These are phyloP conservation scores for Merluccius polli DNA, from an alignment of 2,797 vertebrate species.

Conservation along the genomic window DNA sequence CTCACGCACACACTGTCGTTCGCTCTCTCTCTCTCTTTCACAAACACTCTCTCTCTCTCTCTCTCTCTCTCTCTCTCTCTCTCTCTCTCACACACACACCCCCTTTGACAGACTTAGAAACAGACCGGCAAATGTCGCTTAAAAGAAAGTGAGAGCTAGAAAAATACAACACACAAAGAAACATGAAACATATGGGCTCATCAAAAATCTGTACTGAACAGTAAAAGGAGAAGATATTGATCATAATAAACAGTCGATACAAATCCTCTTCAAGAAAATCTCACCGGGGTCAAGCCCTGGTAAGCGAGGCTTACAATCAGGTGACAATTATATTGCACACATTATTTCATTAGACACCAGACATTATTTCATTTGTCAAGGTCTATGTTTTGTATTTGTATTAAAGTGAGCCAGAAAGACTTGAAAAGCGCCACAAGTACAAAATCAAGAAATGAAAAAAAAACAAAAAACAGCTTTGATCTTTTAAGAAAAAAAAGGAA, in stretches of 20 bases:
- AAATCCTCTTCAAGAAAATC: background rate
- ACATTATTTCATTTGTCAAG: constrained; percentile 7
- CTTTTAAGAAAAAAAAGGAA: constrained; percentile 18
- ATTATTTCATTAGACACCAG: constrained; percentile 2
- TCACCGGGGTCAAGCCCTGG: background rate
- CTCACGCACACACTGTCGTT: too few species aligned
- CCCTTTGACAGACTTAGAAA: too few species aligned
- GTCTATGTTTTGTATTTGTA: constrained; percentile 31
- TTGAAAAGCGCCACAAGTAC: constrained; percentile 50
- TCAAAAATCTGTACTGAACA: background rate
- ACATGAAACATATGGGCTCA: constrained; percentile 13
- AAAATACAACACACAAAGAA: background rate
- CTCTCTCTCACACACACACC: too few species aligned
- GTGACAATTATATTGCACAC: background rate
- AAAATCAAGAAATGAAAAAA: constrained; percentile 42
- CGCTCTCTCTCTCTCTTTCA: too few species aligned
- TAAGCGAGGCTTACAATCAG: background rate
- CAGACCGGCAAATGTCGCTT: too few species aligned
- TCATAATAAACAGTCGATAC: background rate
- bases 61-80: too few species aligned
- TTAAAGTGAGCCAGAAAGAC: constrained; percentile 18
- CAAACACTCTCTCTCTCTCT: too few species aligned
- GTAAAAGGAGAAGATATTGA: constrained; percentile 7
- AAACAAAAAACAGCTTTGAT: constrained; percentile 1
- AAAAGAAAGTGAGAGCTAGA: background rate